Evolutionary conservation across 2,113 vertebrate species (phyloP).

Genomic region (Muntiacus reevesi): DNA sequence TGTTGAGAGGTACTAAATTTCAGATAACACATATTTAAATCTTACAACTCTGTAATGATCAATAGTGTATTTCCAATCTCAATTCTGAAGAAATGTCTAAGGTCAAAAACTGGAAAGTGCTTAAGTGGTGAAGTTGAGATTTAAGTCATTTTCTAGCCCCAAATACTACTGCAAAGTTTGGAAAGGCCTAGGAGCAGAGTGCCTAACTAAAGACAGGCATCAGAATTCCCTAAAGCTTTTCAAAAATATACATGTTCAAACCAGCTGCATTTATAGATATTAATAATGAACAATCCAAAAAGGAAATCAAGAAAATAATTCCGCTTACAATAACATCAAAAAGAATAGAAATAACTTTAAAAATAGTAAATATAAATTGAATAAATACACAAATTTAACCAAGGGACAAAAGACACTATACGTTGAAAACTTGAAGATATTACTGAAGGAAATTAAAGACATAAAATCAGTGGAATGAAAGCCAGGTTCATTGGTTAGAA

Average conservation of each 20-base stretch:
- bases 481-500: neutral
- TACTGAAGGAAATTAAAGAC: neutral
- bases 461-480: neutral
- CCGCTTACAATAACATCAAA: neutral
- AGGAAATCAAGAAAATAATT: neutral
- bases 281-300: neutral
- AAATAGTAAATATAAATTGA: neutral
- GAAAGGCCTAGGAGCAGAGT: neutral
- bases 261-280: neutral
- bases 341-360: neutral
- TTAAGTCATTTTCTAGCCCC: neutral
- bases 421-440: neutral
- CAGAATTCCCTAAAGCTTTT: neutral
- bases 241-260: neutral
- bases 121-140: neutral
- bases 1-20: neutral
- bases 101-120: neutral
- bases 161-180: neutral
- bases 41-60: neutral
- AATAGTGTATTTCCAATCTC: neutral
- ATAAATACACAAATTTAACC: neutral
- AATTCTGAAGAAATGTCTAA: neutral
- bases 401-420: neutral
- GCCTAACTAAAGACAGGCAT: neutral
- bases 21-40: neutral